Percentiles rank a stretch among this genome's conserved stretches.
Evolutionary conservation across 2,888 invertebrate species (phyloP).

Genomic region (Hydropsyche betteni): DNA sequence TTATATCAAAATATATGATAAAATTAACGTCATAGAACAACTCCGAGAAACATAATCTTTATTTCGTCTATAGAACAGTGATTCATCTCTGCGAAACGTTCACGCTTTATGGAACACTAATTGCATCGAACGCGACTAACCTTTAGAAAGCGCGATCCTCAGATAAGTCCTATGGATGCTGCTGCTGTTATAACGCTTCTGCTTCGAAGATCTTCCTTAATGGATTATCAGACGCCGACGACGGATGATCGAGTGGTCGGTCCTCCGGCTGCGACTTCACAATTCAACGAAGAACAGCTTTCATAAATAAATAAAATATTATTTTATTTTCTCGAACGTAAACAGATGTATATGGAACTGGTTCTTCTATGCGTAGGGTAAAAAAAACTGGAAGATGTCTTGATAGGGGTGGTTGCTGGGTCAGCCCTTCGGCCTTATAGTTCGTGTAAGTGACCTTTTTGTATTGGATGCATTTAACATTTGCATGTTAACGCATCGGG

Average conservation of each 20-base stretch:
- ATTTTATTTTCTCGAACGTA: neutral
- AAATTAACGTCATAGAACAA: too few relatives aligned
- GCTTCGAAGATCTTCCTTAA: neutral
- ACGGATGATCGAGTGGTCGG: constrained; percentile 30
- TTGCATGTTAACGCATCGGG: too few relatives aligned
- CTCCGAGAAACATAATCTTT: neutral
- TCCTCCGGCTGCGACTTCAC: constrained; percentile 7
- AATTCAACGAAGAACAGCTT: constrained; percentile 32
- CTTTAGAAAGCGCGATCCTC: neutral
- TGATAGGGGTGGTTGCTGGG: too few relatives aligned
- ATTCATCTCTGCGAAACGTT: neutral
- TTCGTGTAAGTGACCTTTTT: too few relatives aligned
- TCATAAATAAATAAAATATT: constrained; percentile 32
- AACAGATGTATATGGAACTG: neutral
- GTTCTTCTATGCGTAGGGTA: neutral
- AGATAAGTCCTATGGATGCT: neutral
- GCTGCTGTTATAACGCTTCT: neutral
- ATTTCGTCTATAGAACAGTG: neutral
- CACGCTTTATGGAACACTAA: constrained; percentile 10
- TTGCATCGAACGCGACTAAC: constrained; percentile 20
- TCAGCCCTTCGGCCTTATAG: too few relatives aligned
- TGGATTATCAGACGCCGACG: constrained; percentile 17
- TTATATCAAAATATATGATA: too few relatives aligned
- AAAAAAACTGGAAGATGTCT: constrained; percentile 20
- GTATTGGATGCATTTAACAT: too few relatives aligned